Evolutionary conservation across 2,113 vertebrate species (phyloP), one percentile per base, ranked within the genome.

Genomic region (Saimiri boliviensis): DNA sequence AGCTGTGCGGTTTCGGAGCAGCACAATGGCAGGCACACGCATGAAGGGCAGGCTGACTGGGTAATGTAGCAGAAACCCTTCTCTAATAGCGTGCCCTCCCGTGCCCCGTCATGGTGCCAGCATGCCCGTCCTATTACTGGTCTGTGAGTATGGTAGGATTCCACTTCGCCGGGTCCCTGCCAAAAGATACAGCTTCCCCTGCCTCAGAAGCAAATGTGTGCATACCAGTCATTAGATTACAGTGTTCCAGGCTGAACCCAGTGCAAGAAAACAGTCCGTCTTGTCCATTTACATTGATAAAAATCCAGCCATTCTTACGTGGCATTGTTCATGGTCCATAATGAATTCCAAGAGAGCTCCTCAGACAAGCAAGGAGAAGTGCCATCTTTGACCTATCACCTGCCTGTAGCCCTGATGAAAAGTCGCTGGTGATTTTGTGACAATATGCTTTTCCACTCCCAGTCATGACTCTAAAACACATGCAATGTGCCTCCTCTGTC

Each of bases 11-110:
- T 96, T 98, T 97, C 91, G 47, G 95, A 76, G 76, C 91, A 91
- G 96, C 95, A 97, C 98, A 89, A 90, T 97, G 98, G 92, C 95
- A 94, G 97, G 98, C 98, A 96, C 89, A 85, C 97, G 97, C 82
- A 94, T 98, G 98, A 98, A 98, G 98, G 98, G 98, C 98, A 98
- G 96, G 83, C 97, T 98, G 98, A 70, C 97, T 98, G 98, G 97
- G 96, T 98, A 97, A 97, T 92, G 95, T 92, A 96, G 97, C 98
- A 98, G 98, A 98, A 98, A 97, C 95, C 97, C 97, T 97, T 95
- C 98, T 97, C 94, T 96, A 97, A 98, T 87, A 96, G 94, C 32
- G 0, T 96, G 98, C 96, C 98, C 96, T 95, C 98, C 93, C 76
- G 74, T 96, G 96, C 93, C 98, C 97, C 93, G 94, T 97, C 98